Evolutionary conservation across 1,140 invertebrate species (phyloP).

Genomic region (Lepidurus arcticus): DNA sequence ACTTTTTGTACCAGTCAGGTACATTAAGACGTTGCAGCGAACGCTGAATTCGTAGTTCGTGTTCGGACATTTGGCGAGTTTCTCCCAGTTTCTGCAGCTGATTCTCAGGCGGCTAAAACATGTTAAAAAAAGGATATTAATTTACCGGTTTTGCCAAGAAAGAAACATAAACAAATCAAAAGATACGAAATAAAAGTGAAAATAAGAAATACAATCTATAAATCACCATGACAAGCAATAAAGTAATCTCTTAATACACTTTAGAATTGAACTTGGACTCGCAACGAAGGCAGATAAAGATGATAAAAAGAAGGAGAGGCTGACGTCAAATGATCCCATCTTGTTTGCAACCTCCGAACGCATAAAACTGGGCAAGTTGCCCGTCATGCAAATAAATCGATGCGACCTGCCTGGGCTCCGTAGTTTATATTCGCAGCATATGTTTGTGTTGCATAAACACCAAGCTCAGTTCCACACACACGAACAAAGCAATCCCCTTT

Average conservation of each 20-base stretch:
- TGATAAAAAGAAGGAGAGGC: neutral
- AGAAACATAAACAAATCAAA: neutral
- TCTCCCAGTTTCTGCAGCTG: conserved; percentile 74
- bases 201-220: too few relatives aligned
- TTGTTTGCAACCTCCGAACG: neutral
- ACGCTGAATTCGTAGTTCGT: conserved; percentile 84
- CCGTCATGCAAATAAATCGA: conserved; percentile 16
- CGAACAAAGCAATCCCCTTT: neutral
- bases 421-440: neutral
- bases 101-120: conserved; percentile 78
- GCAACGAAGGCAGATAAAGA: neutral
- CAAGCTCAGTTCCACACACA: neutral
- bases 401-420: neutral
- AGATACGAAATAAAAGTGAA: neutral
- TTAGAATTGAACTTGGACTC: too few relatives aligned
- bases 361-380: conserved; percentile 1
- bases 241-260: too few relatives aligned
- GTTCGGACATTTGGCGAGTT: conserved; percentile 69
- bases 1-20: conserved; percentile 88
- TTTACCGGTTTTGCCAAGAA: neutral
- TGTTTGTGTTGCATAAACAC: neutral
- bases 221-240: too few relatives aligned
- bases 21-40: conserved; percentile 87
- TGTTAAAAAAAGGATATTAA: conserved; percentile 41
- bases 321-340: neutral